Evolutionary conservation across 2,113 vertebrate genomes (phyloP), one percentile per base, ranked within the genome.

Genomic region (Limnothrissa miodon): DNA sequence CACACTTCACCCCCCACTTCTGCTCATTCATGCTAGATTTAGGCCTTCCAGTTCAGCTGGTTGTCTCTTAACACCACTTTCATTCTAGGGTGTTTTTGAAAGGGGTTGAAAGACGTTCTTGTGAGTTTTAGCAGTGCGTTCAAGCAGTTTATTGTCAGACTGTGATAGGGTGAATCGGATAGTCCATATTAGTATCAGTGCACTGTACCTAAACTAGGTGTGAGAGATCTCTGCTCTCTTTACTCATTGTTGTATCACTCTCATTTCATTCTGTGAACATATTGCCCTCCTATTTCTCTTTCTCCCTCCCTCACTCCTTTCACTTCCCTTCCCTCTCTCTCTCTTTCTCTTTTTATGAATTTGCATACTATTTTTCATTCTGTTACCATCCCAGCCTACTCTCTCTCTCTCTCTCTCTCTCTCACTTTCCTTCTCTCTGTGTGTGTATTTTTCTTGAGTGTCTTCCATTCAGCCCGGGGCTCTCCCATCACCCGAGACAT

Each of bases 401-500:
- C 13, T 3, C 62, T 36, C 29, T 70, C 62, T 70, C 62, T 2
- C 29, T 70, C n/a, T 10, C 2, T 25, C n/a, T 29, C n/a, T 25
- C 56, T 62, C 56, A 25, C n/a, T 25, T n/a, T 62, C n/a, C 9
- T 7, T 62, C 25, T 29, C n/a, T 29, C 59, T 48, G 39, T 25
- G 42, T 70, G 39, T 7, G 39, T 39, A 70, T 74, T 45, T 81
- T 56, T 45, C 39, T 8, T 70, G 5, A 66, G 21, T 70, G 87
- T 87, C 87, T 92, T 89, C 19, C n/a, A 44, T 90, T 87, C 90
- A 39, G 86, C 91, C 92, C 39, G 82, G 33, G 91, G 90, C 88
- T 8, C 88, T 8, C 39, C 88, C 92, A 90, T 91, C 92, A 56
- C 51, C 13, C 7, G 91, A 87, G 90, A 86, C 92, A 92, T 90